A percentile compares a stretch with the other conserved stretches of the same genome.
Conservation (phyloP, 1,140 invertebrate species). For the Drosophila novamexicana region DNA sequence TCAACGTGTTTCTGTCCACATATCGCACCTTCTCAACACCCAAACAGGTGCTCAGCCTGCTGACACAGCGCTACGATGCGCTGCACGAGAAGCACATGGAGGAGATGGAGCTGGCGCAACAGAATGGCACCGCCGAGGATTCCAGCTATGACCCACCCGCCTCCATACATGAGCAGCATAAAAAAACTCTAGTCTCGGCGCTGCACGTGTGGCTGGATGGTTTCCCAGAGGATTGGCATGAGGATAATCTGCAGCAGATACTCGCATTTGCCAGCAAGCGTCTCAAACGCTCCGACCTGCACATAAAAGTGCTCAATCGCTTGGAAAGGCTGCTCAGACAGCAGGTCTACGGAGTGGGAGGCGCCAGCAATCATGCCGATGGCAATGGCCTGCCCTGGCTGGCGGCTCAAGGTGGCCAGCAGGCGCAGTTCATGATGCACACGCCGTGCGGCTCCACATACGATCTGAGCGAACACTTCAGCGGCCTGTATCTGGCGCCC, state of each 20-base stretch:
- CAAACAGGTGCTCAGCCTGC: slow-evolving; percentile 90
- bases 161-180: slow-evolving; percentile 81
- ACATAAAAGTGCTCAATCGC: slow-evolving; percentile 88
- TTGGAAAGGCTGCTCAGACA: slow-evolving; percentile 84
- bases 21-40: slow-evolving; percentile 84
- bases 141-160: slow-evolving; percentile 64
- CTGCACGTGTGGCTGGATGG: slow-evolving; percentile 98
- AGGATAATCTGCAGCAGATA: slow-evolving; percentile 93
- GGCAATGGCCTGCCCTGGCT: slow-evolving; percentile 62
- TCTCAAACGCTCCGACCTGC: slow-evolving; percentile 91
- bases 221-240: slow-evolving; percentile 98
- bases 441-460: slow-evolving; percentile 68
- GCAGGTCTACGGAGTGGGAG: slow-evolving; percentile 49
- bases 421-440: slow-evolving; percentile 56
- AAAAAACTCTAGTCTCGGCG: slow-evolving; percentile 93
- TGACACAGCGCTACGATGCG: slow-evolving; percentile 92
- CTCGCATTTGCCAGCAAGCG: slow-evolving; percentile 93
- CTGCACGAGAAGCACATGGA: slow-evolving; percentile 84
- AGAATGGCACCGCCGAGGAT: slow-evolving; percentile 49
- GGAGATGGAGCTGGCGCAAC: slow-evolving; percentile 68
- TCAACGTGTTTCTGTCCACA: slow-evolving; percentile 95
- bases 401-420: slow-evolving; percentile 28
- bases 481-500: slow-evolving; percentile 85
- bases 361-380: slow-evolving; percentile 36
- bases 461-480: slow-evolving; percentile 81